Evolutionary conservation across 2,113 vertebrate genomes (phyloP).

Genomic region (Chionomys nivalis): DNA sequence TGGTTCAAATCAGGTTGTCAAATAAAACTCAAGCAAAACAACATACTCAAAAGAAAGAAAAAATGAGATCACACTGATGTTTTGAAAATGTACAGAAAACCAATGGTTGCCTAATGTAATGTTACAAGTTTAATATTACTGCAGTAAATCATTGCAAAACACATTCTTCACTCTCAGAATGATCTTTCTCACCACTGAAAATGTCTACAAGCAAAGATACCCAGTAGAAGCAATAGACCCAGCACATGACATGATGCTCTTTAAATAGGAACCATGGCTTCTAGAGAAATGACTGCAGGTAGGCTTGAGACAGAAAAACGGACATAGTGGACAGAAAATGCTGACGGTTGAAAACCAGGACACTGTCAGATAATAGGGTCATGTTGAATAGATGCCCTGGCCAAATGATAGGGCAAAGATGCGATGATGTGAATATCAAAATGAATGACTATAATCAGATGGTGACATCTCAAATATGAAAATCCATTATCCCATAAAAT

Average conservation of each 20-base stretch:
- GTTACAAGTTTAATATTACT: neutral
- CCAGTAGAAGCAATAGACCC: neutral
- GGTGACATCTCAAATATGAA: neutral
- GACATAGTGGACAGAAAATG: neutral
- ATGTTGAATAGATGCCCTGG: neutral
- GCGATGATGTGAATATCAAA: neutral
- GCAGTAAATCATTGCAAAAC: neutral
- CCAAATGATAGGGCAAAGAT: neutral
- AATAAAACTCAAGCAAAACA: neutral
- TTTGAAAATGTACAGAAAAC: neutral
- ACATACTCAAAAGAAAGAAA: neutral
- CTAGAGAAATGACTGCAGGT: neutral
- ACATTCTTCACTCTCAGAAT: neutral
- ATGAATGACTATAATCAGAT: neutral
- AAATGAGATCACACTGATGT: neutral
- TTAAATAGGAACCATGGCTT: neutral
- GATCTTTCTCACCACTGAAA: neutral
- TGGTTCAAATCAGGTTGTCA: neutral
- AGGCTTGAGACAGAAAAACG: neutral
- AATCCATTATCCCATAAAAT: neutral
- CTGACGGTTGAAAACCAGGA: neutral
- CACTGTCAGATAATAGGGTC: neutral
- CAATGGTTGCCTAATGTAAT: neutral
- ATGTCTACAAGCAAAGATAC: neutral
- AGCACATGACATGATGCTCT: neutral